Evolutionary conservation across 2,888 invertebrate genomes (phyloP), one percentile per base, ranked within the genome.

Genomic region (Disparrhopalites patrizii): DNA sequence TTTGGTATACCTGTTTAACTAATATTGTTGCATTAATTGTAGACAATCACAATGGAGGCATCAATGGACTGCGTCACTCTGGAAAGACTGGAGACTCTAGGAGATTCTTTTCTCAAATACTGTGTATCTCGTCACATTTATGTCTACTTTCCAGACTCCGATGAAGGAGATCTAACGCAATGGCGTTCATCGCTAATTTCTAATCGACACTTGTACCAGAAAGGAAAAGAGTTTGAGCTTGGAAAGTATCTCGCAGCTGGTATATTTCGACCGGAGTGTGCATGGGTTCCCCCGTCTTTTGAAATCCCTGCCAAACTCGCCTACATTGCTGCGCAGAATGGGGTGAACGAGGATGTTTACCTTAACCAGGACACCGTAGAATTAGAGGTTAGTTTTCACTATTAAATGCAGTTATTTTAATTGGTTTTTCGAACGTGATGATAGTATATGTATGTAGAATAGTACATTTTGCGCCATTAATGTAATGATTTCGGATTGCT

Each of bases 41-140:
- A 83, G 77, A 88, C 91, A 0, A 77, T 93, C 1, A 91, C 91
- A 0, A 83, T 87, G 1, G 85, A 87, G 36, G 84, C 85, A 66
- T 85, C 89, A 0, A 82, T 86, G 69, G 94, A 95, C 76, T 83
- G 84, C 4, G 86, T 93, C 70, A 85, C 91, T 77, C 79, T 91
- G 74, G 95, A 96, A 77, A 81, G 93, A 1, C 81, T 88, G 15
- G 94, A 95, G 79, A 91, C 91, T 0, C 83, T 96, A 3, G 96
- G 95, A 0, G 95, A 96, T 78, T 88, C 93, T 0, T 90, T 90
- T 79, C 81, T 96, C 7, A 95, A 96, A 80, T 88, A 87, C 75
- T 85, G 88, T 1, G 82, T 85, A 1, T 88, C 89, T 0, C 79
- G 91, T 2, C 90, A 85, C 78, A 81, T 93, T 23, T 89, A 84